Conservation (phyloP, 2,888 invertebrate genomes). For the Uropetala carovei region DNA sequence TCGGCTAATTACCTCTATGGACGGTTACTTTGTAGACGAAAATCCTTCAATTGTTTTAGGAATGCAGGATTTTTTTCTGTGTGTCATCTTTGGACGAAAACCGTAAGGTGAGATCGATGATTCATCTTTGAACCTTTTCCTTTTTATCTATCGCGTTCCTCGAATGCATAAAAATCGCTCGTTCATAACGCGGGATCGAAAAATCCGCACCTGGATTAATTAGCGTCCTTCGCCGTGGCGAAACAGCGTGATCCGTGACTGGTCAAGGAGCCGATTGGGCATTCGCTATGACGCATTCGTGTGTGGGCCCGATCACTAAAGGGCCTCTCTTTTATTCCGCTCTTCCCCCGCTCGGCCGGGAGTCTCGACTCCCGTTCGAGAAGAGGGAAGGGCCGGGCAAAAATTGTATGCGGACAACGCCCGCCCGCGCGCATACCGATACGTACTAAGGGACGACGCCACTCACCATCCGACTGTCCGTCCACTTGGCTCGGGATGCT, state of each 20-base stretch:
- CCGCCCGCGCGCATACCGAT: slow-evolving; percentile 5
- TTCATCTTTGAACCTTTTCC: too few relatives aligned
- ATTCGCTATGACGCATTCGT: slow-evolving; percentile 21
- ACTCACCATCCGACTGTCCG: background rate
- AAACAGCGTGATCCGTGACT: background rate
- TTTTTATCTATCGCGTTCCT: too few relatives aligned
- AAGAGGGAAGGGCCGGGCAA: background rate
- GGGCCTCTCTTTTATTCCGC: background rate
- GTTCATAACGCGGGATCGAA: too few relatives aligned
- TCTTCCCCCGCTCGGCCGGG: background rate
- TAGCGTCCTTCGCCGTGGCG: background rate
- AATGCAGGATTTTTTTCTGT: too few relatives aligned
- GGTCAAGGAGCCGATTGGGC: background rate
- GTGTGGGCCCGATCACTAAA: background rate
- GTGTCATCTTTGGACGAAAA: too few relatives aligned
- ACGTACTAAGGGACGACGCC: background rate
- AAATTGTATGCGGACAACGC: slow-evolving; percentile 5
- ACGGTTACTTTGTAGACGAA: too few relatives aligned
- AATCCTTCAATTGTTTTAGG: too few relatives aligned
- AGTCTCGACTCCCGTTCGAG: background rate
- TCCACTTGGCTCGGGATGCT: background rate
- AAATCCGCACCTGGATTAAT: background rate
- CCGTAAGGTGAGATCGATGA: too few relatives aligned
- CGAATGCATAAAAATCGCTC: too few relatives aligned
- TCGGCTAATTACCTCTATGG: too few relatives aligned